Evolutionary conservation across 1,140 invertebrate genomes (phyloP), one percentile per base, ranked within the genome.

Genomic region (Diachasma alloeum): DNA sequence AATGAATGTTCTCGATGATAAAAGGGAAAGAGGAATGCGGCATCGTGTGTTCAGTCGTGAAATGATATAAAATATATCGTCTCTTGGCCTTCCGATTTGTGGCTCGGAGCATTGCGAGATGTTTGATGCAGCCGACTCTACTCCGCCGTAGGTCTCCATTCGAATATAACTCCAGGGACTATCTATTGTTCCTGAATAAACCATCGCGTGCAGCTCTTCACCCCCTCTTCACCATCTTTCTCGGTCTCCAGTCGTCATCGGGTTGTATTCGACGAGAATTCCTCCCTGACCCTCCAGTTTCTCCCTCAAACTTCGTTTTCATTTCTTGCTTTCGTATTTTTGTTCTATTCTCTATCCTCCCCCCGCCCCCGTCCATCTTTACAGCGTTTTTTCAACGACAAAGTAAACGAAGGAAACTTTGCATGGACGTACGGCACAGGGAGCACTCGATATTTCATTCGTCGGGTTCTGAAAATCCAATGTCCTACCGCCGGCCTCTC

Each of bases 121-220:
- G 79, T 85, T 86, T 85, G 86, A 86, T 85, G 84, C 81, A 79
- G 79, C 82, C 83, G 84, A 80, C 66, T 68, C 42, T 73, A 83
- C 81, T 82, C 81, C 83, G 82, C 74, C 81, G 84, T 82, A 80
- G 83, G 82, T 86, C 84, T 70, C 73, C 31, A 37, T 68, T 68
- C 22, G 75, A 77, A 72, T 72, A 76, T 80, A 71, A 77, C 68
- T 53, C 26, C 9, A 31, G 66, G 63, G 74, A 46, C 79, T 83
- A 82, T 86, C 85, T 85, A 87, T 86, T 87, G 83, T 87, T 84
- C 82, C 73, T 86, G 86, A 87, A 86, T 87, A 87, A 86, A 86
- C 83, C 85, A 87, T 86, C 81, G 82, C 79, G 79, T 73, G 44
- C 22, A 81, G 79, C 79, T 79, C 79, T 81, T 79, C 44, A 72